Evolutionary conservation across 2,113 vertebrate genomes (phyloP), one percentile per base, ranked within the genome.

Genomic region (Zapornia atra): DNA sequence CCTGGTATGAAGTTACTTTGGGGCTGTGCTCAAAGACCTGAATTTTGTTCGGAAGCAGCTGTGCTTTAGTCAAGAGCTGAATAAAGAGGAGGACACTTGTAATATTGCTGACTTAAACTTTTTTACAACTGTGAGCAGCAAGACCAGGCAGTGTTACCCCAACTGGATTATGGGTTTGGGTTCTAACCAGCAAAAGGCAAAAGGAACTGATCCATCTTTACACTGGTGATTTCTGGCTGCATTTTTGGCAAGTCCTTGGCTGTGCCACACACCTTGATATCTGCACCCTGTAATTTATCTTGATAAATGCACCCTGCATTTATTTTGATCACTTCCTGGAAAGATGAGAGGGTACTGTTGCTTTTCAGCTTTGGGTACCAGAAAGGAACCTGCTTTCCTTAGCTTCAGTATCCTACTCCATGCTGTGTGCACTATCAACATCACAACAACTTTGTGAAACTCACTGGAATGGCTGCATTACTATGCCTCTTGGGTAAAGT

Each of bases 161-260:
- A 25, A 12, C 12, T 12, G 42, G 56, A 5, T 82, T 19, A 11
- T 54, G 12, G 29, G 12, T 78, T 87, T 82, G 28, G 51, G 15
- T 64, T 65, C 16, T n/a, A 13, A 88, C 59, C 9, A 61, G 29
- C 24, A 50, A 14, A 71, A 38, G 22, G 26, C 46, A 76, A 10
- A 36, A 40, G 8, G 59, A 36, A 48, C 36, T 61, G 46, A 42
- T 70, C 33, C 15, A 10, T 71, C 33, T 12, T 92, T 60, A 31
- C 5, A 3, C 5, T 51, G 4, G 7, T 33, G 34, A 17, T 2
- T 2, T 50, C 40, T 70, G 60, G 17, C 34, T 2, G 3, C 6
- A 1, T 68, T 64, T 80, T 33, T 33, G 56, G 17, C 0, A 2
- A 70, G 44, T 57, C 46, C n/a, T 63, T 34, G 44, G 25, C 54